Percentiles rank a stretch among this genome's conserved stretches.
These are phyloP conservation scores for Haplochromis burtoni DNA, from an alignment of 2,113 vertebrate genomes.

Conservation along the genomic window DNA sequence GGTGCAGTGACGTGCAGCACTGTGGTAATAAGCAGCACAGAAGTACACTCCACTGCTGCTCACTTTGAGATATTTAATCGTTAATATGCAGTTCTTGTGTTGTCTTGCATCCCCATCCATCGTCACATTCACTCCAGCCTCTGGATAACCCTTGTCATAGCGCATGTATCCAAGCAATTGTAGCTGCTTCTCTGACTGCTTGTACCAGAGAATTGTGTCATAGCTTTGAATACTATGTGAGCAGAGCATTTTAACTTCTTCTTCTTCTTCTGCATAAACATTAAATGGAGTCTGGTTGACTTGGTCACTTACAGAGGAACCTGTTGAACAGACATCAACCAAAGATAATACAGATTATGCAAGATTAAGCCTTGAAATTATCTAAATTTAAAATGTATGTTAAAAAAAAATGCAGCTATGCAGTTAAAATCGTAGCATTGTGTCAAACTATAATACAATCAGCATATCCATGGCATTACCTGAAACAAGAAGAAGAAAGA, in stretches of 20 bases:
- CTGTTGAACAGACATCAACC: background rate
- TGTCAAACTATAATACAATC: accelerated
- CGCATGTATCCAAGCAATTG: slow-evolving; percentile 13
- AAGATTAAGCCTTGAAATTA: accelerated
- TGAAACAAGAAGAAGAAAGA: background rate
- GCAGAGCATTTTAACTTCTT: background rate
- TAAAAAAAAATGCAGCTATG: accelerated
- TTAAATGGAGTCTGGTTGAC: accelerated
- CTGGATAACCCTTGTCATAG: accelerated
- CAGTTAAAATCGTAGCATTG: background rate
- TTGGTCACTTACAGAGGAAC: background rate
- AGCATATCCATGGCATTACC: background rate
- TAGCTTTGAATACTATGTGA: slow-evolving; percentile 2
- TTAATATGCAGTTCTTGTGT: accelerated
- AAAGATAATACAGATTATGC: background rate
- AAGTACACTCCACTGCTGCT: background rate
- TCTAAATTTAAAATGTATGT: accelerated
- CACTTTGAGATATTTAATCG: accelerated
- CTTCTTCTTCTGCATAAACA: background rate
- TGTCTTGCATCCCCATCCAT: background rate
- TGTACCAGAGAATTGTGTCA: slow-evolving; percentile 9
- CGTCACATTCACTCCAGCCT: accelerated
- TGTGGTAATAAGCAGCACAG: accelerated
- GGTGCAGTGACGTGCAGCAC: background rate
- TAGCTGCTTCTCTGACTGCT: background rate